A percentile compares a stretch with the other conserved stretches of the same genome.
These are phyloP conservation scores for Melanerpes formicivorus DNA, from an alignment of 2,113 vertebrate species.

Conservation along the genomic window DNA sequence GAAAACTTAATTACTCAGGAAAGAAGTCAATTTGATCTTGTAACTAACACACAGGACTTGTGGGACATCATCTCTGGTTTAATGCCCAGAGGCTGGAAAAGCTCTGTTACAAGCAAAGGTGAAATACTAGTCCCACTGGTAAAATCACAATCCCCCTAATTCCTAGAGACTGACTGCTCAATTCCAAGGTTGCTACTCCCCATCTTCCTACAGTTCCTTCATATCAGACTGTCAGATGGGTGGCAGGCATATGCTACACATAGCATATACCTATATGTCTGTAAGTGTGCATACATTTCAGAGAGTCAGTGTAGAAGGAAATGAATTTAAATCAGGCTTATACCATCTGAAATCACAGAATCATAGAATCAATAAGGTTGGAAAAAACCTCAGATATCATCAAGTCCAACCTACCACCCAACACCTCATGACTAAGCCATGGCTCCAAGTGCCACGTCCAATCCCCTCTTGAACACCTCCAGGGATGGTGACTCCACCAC, in stretches of 20 bases:
- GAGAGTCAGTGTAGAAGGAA: neutral
- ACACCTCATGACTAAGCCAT: too few species aligned
- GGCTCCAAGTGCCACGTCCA: too few species aligned
- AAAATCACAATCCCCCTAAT: neutral
- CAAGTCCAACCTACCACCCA: too few species aligned
- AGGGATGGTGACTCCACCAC: too few species aligned
- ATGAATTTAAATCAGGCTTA: neutral
- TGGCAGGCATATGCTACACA: neutral
- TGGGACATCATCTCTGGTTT: neutral
- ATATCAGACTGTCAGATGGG: neutral
- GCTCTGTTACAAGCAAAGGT: neutral
- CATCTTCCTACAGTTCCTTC: neutral
- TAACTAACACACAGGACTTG: neutral
- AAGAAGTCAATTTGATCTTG: neutral
- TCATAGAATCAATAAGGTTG: too few species aligned
- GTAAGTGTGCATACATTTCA: neutral
- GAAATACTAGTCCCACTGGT: neutral
- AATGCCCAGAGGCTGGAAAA: neutral
- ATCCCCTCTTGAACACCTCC: too few species aligned
- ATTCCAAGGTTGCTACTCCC: neutral
- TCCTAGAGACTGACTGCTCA: neutral
- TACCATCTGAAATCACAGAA: neutral
- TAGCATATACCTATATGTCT: neutral
- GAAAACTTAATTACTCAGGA: conserved; percentile 9
- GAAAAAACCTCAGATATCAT: too few species aligned